Percentiles rank a stretch among this genome's conserved stretches.
These are phyloP conservation scores for Macaca nemestrina DNA, from an alignment of 2,113 vertebrate genomes.

Conservation along the genomic window DNA sequence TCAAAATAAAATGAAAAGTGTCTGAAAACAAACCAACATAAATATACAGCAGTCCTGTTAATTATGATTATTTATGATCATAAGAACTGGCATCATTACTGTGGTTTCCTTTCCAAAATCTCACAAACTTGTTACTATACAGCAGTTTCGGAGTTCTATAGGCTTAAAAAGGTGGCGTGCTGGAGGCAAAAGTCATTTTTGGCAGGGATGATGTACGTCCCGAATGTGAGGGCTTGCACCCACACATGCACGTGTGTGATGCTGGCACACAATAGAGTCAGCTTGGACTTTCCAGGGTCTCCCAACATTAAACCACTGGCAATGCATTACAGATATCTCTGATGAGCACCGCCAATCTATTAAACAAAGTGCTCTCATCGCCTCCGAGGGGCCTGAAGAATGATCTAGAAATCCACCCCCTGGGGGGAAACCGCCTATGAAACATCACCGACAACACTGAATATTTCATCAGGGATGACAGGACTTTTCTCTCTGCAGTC, in stretches of 20 bases:
- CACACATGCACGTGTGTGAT: accelerated
- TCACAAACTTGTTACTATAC: constrained; percentile 45
- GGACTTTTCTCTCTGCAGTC: constrained; percentile 55
- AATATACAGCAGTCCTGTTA: constrained; percentile 83
- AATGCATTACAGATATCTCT: not conserved
- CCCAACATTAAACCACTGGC: not conserved
- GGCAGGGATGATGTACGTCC: not conserved
- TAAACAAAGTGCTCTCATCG: not conserved
- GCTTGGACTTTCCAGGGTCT: not conserved
- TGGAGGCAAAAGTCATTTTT: not conserved
- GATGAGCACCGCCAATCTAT: not conserved
- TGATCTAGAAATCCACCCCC: constrained; percentile 5
- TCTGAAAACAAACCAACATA: constrained; percentile 87
- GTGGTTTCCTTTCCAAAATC: constrained; percentile 80
- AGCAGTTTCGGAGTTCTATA: constrained; percentile 58
- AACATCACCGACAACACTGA: constrained; percentile 76
- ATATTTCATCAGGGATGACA: constrained; percentile 86
- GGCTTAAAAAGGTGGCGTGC: constrained; percentile 47
- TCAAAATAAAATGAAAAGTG: constrained; percentile 85
- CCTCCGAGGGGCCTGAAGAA: not conserved
- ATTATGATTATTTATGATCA: constrained; percentile 85
- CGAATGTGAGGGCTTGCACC: not conserved
- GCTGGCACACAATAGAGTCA: not conserved
- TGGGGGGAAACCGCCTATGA: not conserved
- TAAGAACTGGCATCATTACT: constrained; percentile 81